A percentile compares a stretch with the other conserved stretches of the same genome.
Conservation (phyloP, 2,113 vertebrate genomes). For the Ameiurus melas region DNA sequence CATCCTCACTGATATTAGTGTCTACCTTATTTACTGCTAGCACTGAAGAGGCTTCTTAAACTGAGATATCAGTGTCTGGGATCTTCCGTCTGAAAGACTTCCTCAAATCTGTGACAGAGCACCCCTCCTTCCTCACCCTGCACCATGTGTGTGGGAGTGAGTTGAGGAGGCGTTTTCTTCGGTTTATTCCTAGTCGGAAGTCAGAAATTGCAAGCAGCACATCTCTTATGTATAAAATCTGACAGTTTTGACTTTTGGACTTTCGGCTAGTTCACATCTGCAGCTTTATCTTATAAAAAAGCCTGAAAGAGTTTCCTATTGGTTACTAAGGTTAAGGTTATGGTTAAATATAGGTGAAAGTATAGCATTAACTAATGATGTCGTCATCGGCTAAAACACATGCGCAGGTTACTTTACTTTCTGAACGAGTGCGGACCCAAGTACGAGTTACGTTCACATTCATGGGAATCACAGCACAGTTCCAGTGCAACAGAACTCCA, state of each 20-base stretch:
- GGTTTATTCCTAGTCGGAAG: neutral
- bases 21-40: neutral
- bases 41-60: constrained; percentile 1
- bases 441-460: too few species aligned
- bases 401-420: too few species aligned
- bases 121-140: neutral
- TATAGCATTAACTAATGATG: neutral
- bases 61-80: constrained; percentile 8
- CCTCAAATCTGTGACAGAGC: neutral
- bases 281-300: neutral
- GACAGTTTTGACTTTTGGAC: neutral
- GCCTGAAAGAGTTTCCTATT: neutral
- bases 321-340: neutral
- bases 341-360: neutral
- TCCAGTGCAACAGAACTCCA: too few species aligned
- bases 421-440: too few species aligned
- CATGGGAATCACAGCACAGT: too few species aligned
- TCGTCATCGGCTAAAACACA: too few species aligned
- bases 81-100: constrained; percentile 27
- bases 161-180: neutral
- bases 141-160: neutral
- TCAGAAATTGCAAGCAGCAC: neutral
- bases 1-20: neutral
- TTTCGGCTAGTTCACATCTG: neutral
- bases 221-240: neutral